Percentiles rank a stretch among this genome's conserved stretches.
phyloP scores from a whole-genome alignment of 2,113 vertebrate species.

The Capreolus pygargus region DNA sequence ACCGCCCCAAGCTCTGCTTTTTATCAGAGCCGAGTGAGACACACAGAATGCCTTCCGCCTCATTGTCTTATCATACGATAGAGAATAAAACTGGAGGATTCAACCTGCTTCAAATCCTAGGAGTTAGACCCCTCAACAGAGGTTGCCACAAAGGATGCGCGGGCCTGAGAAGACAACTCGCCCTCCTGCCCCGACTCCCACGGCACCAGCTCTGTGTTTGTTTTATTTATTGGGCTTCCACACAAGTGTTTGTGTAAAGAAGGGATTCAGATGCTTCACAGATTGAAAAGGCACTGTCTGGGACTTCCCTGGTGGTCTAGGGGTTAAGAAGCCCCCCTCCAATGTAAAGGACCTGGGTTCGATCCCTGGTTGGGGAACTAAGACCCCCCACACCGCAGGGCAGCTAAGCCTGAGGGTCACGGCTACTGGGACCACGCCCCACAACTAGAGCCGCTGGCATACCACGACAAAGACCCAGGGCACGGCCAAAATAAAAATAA shows the following conservation, averaged over 20 bases:
- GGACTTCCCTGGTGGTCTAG: not conserved
- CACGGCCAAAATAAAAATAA: not conserved
- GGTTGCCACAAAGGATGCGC: not conserved
- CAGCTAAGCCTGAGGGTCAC: not conserved
- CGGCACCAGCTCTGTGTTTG: not conserved
- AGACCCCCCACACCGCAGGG: not conserved
- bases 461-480: fast-evolving
- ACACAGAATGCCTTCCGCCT: not conserved
- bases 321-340: not conserved
- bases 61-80: not conserved
- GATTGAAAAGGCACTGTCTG: not conserved
- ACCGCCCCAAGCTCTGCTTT: not conserved
- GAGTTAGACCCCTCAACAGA: not conserved
- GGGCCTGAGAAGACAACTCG: not conserved
- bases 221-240: not conserved
- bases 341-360: not conserved
- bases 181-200: not conserved
- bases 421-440: not conserved
- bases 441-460: not conserved
- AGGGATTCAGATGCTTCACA: not conserved
- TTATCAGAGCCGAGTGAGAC: not conserved
- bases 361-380: not conserved
- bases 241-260: not conserved
- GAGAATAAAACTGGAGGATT: not conserved
- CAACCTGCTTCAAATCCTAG: not conserved